These are phyloP conservation scores for Ormia ochracea DNA, from an alignment of 2,888 invertebrate species.

Conservation along the genomic window DNA sequence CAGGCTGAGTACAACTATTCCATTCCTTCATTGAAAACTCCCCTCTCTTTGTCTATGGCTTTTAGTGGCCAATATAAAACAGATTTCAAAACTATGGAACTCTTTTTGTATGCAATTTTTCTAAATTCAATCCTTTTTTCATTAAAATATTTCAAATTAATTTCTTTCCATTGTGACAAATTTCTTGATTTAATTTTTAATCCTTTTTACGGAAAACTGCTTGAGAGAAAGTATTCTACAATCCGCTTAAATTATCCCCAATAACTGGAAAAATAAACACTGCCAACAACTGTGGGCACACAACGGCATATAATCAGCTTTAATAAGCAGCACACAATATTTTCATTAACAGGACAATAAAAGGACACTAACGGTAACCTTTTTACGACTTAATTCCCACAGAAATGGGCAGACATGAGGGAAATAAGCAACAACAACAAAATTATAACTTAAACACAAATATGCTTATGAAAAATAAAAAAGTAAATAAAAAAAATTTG, in stretches of 20 bases:
- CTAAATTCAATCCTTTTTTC: background rate
- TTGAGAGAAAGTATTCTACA: background rate
- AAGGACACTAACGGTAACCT: slow-evolving; percentile 33
- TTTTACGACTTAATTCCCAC: slow-evolving; percentile 10
- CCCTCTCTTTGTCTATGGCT: too few relatives aligned
- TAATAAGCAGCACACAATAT: slow-evolving; percentile 5
- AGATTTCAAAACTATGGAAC: too few relatives aligned
- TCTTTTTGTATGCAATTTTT: background rate
- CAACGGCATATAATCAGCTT: slow-evolving; percentile 13
- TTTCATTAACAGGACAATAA: slow-evolving; percentile 58
- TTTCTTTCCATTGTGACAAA: background rate
- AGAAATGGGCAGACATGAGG: slow-evolving; percentile 10
- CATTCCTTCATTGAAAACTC: too few relatives aligned
- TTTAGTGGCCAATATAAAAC: too few relatives aligned
- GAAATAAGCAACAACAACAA: slow-evolving; percentile 34
- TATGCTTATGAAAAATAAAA: slow-evolving; percentile 19
- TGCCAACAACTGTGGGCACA: background rate
- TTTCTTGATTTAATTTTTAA: background rate
- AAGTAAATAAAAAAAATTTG: background rate
- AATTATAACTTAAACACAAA: slow-evolving; percentile 26
- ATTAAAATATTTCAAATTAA: background rate
- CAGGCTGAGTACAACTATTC: too few relatives aligned
- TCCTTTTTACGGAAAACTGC: background rate
- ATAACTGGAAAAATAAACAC: background rate
- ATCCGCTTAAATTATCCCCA: slow-evolving; percentile 20